phyloP scores from a whole-genome alignment of 2,113 vertebrate species.

The Vulpes lagopus region DNA sequence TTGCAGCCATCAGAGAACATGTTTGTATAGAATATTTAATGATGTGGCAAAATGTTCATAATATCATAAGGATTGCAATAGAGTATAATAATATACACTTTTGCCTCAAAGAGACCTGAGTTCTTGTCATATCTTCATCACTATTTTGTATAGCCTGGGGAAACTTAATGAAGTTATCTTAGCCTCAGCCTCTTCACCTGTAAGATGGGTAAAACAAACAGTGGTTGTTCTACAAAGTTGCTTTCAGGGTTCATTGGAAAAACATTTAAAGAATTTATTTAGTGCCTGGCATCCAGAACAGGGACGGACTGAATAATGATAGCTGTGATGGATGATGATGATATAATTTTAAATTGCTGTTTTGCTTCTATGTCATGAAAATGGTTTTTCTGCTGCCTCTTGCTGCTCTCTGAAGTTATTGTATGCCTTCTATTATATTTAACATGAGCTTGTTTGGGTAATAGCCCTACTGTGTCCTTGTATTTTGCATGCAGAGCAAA shows the following conservation, averaged over 20 bases:
- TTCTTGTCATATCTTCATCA: background rate
- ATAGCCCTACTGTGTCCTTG: background rate
- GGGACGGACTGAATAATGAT: background rate
- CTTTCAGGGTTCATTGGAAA: background rate
- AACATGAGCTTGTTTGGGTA: background rate
- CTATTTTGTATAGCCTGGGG: background rate
- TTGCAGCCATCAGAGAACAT: background rate
- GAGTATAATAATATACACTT: background rate
- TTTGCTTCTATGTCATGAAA: background rate
- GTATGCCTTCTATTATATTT: background rate
- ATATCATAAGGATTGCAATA: background rate
- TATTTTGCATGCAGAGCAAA: background rate
- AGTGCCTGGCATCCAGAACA: background rate
- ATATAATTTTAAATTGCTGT: background rate
- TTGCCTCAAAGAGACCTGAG: background rate
- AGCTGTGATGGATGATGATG: background rate
- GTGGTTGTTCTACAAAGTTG: background rate
- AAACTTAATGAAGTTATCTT: background rate
- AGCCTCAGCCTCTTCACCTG: background rate
- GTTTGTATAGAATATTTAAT: background rate
- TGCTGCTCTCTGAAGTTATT: background rate
- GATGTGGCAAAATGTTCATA: background rate
- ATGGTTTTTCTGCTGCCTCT: fast-evolving
- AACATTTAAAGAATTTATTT: background rate
- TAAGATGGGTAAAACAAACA: background rate